Percentiles rank a stretch among this genome's conserved stretches.
Evolutionary conservation across 2,888 invertebrate genomes (phyloP).

Genomic region (Anthrax anthrax): DNA sequence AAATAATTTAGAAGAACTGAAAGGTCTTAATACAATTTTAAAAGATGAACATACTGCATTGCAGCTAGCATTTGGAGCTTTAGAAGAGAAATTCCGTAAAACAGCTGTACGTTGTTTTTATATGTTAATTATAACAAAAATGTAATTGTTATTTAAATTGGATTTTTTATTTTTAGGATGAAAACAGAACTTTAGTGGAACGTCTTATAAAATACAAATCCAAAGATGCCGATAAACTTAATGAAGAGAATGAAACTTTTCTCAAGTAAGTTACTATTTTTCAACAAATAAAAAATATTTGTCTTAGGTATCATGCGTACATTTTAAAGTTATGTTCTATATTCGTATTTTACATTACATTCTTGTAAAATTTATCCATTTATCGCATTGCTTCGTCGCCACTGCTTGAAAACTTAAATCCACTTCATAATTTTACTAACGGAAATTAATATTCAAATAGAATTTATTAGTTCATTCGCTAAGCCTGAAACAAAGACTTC

Average conservation of each 20-base stretch:
- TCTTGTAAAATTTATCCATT: too few relatives aligned
- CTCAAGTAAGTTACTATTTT: slow-evolving; percentile 52
- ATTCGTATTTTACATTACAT: too few relatives aligned
- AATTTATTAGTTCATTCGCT: slow-evolving; percentile 17
- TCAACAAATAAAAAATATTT: neutral
- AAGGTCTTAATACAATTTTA: slow-evolving; percentile 73
- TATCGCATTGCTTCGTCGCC: slow-evolving; percentile 2
- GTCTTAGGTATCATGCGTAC: neutral
- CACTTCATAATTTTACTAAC: slow-evolving; percentile 8
- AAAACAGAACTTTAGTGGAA: slow-evolving; percentile 72
- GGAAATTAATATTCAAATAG: neutral
- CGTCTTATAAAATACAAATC: slow-evolving; percentile 83
- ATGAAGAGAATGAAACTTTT: slow-evolving; percentile 91
- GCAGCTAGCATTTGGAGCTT: slow-evolving; percentile 74
- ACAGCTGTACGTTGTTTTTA: slow-evolving; percentile 44
- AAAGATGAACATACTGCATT: slow-evolving; percentile 90
- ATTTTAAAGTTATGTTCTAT: neutral
- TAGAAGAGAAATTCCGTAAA: slow-evolving; percentile 80
- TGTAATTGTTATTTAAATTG: neutral
- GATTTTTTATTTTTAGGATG: slow-evolving; percentile 49
- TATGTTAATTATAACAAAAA: too few relatives aligned
- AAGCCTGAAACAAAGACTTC: slow-evolving; percentile 33
- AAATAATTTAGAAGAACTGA: slow-evolving; percentile 57
- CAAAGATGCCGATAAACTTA: slow-evolving; percentile 90
- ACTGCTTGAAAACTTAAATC: slow-evolving; percentile 10